Percentiles rank a stretch among this genome's conserved stretches.
These are phyloP conservation scores for Carassius gibelio DNA, from an alignment of 2,113 vertebrate species.

Conservation along the genomic window DNA sequence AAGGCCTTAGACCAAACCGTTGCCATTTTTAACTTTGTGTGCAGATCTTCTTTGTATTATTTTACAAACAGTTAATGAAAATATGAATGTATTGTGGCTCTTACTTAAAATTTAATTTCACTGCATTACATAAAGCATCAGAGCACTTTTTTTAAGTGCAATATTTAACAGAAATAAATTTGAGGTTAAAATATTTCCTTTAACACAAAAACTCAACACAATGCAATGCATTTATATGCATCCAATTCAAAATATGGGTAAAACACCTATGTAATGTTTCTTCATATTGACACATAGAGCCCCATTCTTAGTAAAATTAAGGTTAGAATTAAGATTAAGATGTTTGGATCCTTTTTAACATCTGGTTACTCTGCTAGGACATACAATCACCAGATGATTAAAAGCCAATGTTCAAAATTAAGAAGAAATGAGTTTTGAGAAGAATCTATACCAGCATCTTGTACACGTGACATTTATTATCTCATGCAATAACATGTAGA, in stretches of 20 bases:
- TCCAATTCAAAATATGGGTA: neutral
- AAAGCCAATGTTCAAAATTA: neutral
- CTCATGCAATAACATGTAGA: neutral
- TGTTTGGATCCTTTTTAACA: neutral
- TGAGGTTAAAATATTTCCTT: neutral
- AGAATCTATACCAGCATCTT: neutral
- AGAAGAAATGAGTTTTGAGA: neutral
- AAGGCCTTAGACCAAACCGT: no score
- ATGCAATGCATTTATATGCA: neutral
- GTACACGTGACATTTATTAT: neutral
- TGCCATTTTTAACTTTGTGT: no score
- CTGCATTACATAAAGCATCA: neutral
- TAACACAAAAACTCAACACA: neutral
- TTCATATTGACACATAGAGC: neutral
- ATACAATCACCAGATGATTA: neutral
- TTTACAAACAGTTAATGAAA: no score
- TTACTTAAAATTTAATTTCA: neutral
- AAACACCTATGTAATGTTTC: neutral
- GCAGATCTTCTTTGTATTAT: no score
- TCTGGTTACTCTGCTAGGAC: neutral
- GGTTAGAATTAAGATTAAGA: neutral
- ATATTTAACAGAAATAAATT: neutral
- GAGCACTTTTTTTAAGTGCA: neutral
- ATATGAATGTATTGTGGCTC: neutral
- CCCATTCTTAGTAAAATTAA: neutral